Evolutionary conservation across 2,113 vertebrate species (phyloP), one percentile per base, ranked within the genome.

Genomic region (Oryzias melastigma): DNA sequence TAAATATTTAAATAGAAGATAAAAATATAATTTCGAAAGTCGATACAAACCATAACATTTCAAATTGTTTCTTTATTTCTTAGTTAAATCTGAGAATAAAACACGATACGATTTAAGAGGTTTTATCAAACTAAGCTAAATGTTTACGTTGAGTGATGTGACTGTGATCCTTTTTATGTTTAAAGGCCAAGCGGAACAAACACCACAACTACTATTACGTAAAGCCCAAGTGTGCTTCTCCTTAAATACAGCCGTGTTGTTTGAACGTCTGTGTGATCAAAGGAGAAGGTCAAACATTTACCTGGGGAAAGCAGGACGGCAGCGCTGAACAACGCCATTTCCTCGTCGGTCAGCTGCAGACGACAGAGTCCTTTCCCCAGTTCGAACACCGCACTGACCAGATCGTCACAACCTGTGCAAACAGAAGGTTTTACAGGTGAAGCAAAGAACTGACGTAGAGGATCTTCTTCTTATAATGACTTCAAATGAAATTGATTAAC

Each of bases 241-340:
- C 25, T 4, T 56, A 3, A 52, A 27, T 16, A 35, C n/a, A 49
- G 27, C 35, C 56, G 44, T 24, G 24, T 5, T 62, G 41, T 7
- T 50, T 58, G 20, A 51, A n/a, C 49, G 3, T 41, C 1, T 52
- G 29, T 53, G 48, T 55, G 58, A 53, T 51, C 0, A 1, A 60
- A 46, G 62, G 17, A 22, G 10, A 42, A 57, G 29, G 8, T 45
- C 56, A 65, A 54, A 68, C 51, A 69, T 18, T 67, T 19, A 96
- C 95, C 94, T 5, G 95, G 94, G 1, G 94, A 94, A 42, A 97
- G 82, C 42, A 97, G 91, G 54, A 95, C 91, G 0, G 93, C 88
- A 0, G 94, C 93, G 0, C 94, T 94, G 75, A 96, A 95, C 19
- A 97, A 82, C 17, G 94, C 94, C 60, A 95, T 93, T 85, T 96